These are phyloP conservation scores for Dreissena rostriformis DNA, from an alignment of 1,140 invertebrate genomes.

Conservation along the genomic window DNA sequence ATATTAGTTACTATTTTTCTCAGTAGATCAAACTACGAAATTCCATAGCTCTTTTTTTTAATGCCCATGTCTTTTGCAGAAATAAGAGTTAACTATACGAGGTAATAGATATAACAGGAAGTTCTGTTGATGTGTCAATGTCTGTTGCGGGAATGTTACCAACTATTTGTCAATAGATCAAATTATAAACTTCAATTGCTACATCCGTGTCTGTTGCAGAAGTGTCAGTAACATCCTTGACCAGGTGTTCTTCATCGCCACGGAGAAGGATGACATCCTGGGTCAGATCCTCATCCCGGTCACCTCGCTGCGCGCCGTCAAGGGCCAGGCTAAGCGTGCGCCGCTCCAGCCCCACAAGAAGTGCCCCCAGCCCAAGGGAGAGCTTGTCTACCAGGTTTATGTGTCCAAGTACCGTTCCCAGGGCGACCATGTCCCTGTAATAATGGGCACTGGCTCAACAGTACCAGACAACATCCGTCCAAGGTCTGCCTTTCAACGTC, in stretches of 20 bases:
- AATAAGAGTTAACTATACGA: too few species aligned
- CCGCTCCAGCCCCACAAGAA: slow-evolving; percentile 77
- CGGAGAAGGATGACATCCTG: slow-evolving; percentile 78
- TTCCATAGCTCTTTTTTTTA: too few species aligned
- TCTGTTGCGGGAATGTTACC: too few species aligned
- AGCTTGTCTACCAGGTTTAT: slow-evolving; percentile 76
- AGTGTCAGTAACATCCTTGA: slow-evolving; percentile 67
- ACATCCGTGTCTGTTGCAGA: slow-evolving; percentile 59
- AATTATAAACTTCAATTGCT: too few species aligned
- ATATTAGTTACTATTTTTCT: too few species aligned
- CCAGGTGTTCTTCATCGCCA: slow-evolving; percentile 77
- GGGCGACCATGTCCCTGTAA: slow-evolving; percentile 56
- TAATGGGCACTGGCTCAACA: slow-evolving; percentile 39
- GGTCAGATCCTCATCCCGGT: slow-evolving; percentile 76
- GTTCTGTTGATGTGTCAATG: too few species aligned
- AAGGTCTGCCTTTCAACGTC: slow-evolving; percentile 62
- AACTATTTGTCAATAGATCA: too few species aligned
- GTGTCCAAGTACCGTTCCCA: slow-evolving; percentile 70
- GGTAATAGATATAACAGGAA: too few species aligned
- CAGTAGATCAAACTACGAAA: too few species aligned
- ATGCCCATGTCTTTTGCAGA: too few species aligned
- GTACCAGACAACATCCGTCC: slow-evolving; percentile 18
- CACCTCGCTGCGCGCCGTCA: slow-evolving; percentile 63
- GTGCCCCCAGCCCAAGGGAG: slow-evolving; percentile 73
- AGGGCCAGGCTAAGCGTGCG: slow-evolving; percentile 64